phyloP scores from a whole-genome alignment of 2,113 vertebrate genomes.

The Microtus pennsylvanicus region DNA sequence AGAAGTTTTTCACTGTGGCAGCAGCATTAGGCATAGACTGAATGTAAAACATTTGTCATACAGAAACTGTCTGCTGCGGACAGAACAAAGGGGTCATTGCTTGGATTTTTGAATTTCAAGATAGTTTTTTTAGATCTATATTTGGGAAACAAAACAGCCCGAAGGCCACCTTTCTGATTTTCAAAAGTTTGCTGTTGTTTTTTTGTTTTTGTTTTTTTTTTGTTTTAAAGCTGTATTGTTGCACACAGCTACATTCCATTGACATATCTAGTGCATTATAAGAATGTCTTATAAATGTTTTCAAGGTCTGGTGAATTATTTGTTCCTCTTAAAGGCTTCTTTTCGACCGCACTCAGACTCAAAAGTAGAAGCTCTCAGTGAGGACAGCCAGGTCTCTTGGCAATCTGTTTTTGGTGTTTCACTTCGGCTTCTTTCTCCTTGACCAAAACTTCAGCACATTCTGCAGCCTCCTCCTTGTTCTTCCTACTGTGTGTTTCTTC shows the following conservation, averaged over 20 bases:
- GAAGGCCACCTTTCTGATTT: constrained; percentile 40
- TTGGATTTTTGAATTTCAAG: constrained; percentile 68
- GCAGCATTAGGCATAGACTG: background rate
- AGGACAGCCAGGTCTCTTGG: background rate
- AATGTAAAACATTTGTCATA: constrained; percentile 21
- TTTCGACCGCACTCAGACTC: background rate
- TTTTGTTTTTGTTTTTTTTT: background rate
- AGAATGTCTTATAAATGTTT: background rate
- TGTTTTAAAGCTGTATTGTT: background rate
- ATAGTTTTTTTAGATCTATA: constrained; percentile 46
- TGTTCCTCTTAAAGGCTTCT: background rate
- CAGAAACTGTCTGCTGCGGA: background rate
- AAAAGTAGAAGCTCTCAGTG: background rate
- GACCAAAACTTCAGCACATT: background rate
- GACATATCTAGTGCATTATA: background rate
- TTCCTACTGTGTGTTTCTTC: background rate
- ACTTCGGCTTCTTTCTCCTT: background rate
- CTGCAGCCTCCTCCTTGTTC: background rate
- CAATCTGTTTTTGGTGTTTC: background rate
- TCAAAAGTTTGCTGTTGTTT: background rate
- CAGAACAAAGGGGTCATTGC: constrained; percentile 66
- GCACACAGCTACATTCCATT: background rate
- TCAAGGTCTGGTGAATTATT: background rate
- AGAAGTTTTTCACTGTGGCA: background rate
- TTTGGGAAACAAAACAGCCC: constrained; percentile 37